phyloP scores from a whole-genome alignment of 2,113 vertebrate genomes.

The Albula goreensis region DNA sequence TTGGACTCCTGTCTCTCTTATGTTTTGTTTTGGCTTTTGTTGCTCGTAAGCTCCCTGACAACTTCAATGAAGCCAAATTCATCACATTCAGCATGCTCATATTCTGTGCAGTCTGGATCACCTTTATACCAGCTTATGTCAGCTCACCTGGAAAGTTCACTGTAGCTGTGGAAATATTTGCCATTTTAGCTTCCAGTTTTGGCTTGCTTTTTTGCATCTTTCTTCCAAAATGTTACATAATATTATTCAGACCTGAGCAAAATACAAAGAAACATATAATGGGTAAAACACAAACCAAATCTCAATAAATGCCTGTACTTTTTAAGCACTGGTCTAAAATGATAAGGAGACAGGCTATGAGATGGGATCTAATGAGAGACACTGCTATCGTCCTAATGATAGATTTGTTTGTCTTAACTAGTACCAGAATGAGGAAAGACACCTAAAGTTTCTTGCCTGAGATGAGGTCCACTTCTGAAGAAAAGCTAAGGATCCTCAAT shows the following conservation, averaged over 20 bases:
- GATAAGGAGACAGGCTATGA: too few relatives aligned
- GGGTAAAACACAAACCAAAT: background rate
- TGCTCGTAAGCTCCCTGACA: conserved; percentile 15
- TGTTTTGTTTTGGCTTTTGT: conserved; percentile 21
- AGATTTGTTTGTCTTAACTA: too few relatives aligned
- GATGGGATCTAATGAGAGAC: too few relatives aligned
- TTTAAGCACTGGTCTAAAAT: background rate
- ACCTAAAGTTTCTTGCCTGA: too few relatives aligned
- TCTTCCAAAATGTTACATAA: conserved; percentile 1
- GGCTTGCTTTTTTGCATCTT: conserved; percentile 22
- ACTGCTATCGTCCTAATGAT: too few relatives aligned
- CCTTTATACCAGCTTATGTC: conserved; percentile 23
- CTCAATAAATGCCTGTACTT: background rate
- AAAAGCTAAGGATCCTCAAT: too few relatives aligned
- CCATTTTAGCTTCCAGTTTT: conserved; percentile 18
- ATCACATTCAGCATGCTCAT: conserved; percentile 27
- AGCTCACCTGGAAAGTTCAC: conserved; percentile 23
- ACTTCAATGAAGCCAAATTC: conserved; percentile 28
- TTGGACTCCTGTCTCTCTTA: conserved; percentile 10
- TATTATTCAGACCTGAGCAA: background rate
- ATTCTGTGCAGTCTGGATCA: conserved; percentile 28
- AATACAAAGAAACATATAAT: background rate
- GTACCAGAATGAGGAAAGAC: too few relatives aligned
- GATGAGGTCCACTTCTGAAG: too few relatives aligned
- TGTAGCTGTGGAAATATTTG: conserved; percentile 24